Conservation (phyloP, 1,140 invertebrate genomes). For the Drosophila tropicalis region DNA sequence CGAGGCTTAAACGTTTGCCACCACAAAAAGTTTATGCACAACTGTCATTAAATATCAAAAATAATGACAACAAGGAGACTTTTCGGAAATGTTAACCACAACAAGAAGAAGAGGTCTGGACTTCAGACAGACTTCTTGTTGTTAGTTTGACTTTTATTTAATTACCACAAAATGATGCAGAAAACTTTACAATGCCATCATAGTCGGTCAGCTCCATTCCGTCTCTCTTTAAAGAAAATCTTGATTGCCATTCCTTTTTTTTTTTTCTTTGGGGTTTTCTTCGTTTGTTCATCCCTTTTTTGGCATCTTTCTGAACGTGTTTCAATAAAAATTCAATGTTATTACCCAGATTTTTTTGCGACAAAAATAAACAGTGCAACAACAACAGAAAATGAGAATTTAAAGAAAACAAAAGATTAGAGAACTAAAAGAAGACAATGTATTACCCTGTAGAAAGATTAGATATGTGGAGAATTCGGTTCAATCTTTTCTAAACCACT, state of each 20-base stretch:
- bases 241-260: conserved; percentile 15
- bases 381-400: conserved; percentile 16
- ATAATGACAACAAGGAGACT: conserved; percentile 16
- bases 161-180: conserved; percentile 44
- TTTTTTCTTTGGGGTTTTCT: conserved; percentile 3
- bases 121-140: neutral
- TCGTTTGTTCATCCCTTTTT: conserved; percentile 22
- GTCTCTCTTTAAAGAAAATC: conserved; percentile 29
- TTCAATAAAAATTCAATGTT: conserved; percentile 65
- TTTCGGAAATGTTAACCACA: neutral
- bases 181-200: conserved; percentile 13
- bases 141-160: conserved; percentile 19
- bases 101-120: neutral
- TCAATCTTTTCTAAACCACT: no score
- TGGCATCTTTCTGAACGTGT: conserved; percentile 34
- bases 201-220: no score
- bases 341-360: conserved; percentile 39
- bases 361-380: conserved; percentile 45
- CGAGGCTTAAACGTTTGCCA: conserved; percentile 27
- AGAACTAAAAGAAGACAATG: neutral
- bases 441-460: neutral
- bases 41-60: conserved; percentile 51
- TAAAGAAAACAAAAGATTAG: neutral
- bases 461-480: no score
- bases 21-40: conserved; percentile 26